A percentile compares a stretch with the other conserved stretches of the same genome.
phyloP scores from a whole-genome alignment of 2,888 invertebrate species.

The Epistrophe grossulariae region DNA sequence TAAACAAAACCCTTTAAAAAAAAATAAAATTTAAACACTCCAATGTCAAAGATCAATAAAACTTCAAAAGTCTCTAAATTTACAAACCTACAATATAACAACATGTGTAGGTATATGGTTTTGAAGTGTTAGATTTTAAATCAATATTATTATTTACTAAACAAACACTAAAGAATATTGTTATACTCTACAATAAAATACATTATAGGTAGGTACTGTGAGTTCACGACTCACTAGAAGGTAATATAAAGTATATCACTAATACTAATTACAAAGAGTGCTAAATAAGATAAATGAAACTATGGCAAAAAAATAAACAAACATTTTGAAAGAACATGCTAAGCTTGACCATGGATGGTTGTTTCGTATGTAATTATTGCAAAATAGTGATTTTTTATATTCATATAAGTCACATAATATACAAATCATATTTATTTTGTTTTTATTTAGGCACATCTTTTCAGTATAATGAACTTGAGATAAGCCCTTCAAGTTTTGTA shows the following conservation, averaged over 20 bases:
- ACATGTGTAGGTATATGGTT: slow-evolving; percentile 16
- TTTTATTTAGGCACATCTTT: no score
- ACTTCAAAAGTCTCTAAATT: slow-evolving; percentile 19
- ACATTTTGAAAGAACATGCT: slow-evolving; percentile 7
- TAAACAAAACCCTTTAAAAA: slow-evolving; percentile 44
- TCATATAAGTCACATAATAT: no score
- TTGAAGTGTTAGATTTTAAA: slow-evolving; percentile 36
- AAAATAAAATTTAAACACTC: not conserved
- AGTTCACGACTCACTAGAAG: not conserved
- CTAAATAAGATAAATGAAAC: slow-evolving; percentile 20
- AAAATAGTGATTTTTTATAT: not conserved
- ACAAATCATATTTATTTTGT: no score
- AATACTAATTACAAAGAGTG: not conserved
- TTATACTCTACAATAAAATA: no score
- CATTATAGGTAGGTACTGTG: not conserved
- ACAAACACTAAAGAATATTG: slow-evolving; percentile 4
- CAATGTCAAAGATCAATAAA: slow-evolving; percentile 41
- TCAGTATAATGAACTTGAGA: no score
- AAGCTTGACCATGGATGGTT: not conserved
- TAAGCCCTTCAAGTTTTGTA: no score
- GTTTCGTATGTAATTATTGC: not conserved
- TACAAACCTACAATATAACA: not conserved
- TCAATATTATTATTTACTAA: slow-evolving; percentile 61
- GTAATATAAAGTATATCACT: slow-evolving; percentile 28
- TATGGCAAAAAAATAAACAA: not conserved